Evolutionary conservation across 2,888 invertebrate genomes (phyloP), one percentile per base, ranked within the genome.

Genomic region (Pomacea canaliculata): DNA sequence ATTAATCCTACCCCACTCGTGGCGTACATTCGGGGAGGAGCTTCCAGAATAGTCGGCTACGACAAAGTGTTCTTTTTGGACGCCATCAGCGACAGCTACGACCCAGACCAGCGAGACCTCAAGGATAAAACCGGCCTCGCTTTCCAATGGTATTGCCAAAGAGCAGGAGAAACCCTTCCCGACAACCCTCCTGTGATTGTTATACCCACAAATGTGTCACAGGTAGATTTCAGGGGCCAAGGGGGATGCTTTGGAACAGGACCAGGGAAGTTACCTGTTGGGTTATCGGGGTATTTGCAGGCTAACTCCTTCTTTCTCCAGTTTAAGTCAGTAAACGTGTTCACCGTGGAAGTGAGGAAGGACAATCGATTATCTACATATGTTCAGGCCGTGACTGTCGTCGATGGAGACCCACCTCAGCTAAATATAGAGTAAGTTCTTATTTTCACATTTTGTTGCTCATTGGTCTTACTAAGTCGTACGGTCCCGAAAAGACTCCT

Each of bases 171-270:
- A 72, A 49, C 65, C 1, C 83, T 81, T 9, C 74, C 78, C 18
- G 62, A 72, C 0, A 68, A 49, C 46, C 60, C 73, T 27, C 49
- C 75, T 19, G 59, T 70, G 23, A 73, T 83, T 46, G 62, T 60
- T 12, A 78, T 84, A n/a, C 82, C 82, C n/a, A 63, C 73, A 7
- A 63, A 65, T 65, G 71, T 80, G 7, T 71, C 76, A 9, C 63
- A 63, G 3, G 27, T 75, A 13, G 81, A 84, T 60, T 77, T 76
- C 51, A 78, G 78, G 3, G 59, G 74, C 60, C 63, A 16, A 12
- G 71, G 72, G 8, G 85, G 83, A 8, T 84, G 83, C 77, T 84
- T 85, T 78, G 84, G 84, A 37, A 83, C 83, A 9, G 85, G 85
- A 0, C 67, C 80, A 13, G 85, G 85, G 16, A 76, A 71, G 37